Evolutionary conservation across 2,113 vertebrate species (phyloP), one percentile per base, ranked within the genome.

Genomic region (Bubalus kerabau): DNA sequence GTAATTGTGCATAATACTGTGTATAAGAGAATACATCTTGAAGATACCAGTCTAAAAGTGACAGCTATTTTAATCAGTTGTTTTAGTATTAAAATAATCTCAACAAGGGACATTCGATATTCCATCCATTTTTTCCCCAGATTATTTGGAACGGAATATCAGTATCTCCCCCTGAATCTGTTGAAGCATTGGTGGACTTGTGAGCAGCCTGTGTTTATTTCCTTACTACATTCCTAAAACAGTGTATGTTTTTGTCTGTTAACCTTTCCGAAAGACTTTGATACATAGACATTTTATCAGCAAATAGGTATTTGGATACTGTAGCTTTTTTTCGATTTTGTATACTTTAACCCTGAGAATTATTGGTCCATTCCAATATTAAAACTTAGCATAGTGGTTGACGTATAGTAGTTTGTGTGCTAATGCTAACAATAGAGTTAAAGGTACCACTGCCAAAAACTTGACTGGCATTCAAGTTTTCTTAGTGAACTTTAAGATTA

Each of bases 1-100:
- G 71, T 76, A 71, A 71, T 40, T 71, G n/a, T 91, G 10, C 12
- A 82, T 32, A 94, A 50, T 19, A 86, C 36, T 80, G 7, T 67
- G 36, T 84, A 19, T 95, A 88, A 94, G 54, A 92, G 32, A 96
- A 84, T 92, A 60, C 85, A 48, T 92, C 62, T 96, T 94, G 52
- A 92, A 92, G 81, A n/a, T 96, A 78, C 23, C 52, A 91, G 48
- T 94, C n/a, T 98, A 90, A 97, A 97, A 94, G 24, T 84, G 57
- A 93, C 23, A 95, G 52, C 30, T 92, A 32, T 83, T 88, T 43
- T 81, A 90, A 56, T 83, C 46, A 96, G 1, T 64, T 83, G 32
- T 67, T 92, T 96, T 86, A 87, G 92, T 94, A 85, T 96, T 96
- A 92, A 96, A 97, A 81, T 28, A 89, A 32, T 92, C 32, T 84